phyloP scores from a whole-genome alignment of 2,113 vertebrate genomes.

The Sylvia atricapilla region DNA sequence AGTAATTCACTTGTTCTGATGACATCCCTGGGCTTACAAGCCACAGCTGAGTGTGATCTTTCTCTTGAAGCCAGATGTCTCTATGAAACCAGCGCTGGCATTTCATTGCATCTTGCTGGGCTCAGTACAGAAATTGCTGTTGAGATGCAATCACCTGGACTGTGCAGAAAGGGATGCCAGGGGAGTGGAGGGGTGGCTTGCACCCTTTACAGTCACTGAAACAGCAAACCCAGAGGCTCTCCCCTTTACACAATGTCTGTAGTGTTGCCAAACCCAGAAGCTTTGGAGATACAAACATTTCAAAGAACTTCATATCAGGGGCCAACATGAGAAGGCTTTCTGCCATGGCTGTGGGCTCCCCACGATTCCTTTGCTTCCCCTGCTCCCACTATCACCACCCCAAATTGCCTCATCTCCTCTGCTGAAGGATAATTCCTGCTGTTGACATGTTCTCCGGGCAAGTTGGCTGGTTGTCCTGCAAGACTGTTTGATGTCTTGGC shows the following conservation, averaged over 20 bases:
- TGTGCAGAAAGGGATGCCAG: neutral
- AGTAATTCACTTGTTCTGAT: conserved; percentile 26
- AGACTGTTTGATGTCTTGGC: neutral
- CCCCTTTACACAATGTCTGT: neutral
- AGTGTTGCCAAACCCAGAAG: neutral
- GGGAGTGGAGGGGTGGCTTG: neutral
- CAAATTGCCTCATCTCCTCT: neutral
- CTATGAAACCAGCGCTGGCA: neutral
- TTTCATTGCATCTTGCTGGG: neutral
- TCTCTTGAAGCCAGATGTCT: neutral
- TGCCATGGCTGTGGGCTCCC: neutral
- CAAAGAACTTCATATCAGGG: neutral
- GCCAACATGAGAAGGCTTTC: neutral
- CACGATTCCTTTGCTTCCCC: neutral
- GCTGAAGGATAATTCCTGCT: neutral
- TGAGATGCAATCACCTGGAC: neutral
- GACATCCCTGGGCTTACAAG: neutral
- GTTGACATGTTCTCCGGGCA: neutral
- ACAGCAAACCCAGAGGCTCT: neutral
- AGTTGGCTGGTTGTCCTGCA: neutral
- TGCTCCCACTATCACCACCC: fast-evolving
- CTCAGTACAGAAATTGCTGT: neutral
- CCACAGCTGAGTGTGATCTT: neutral
- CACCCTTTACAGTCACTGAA: neutral
- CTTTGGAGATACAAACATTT: neutral